A percentile compares a stretch with the other conserved stretches of the same genome.
Conservation (phyloP, 2,113 vertebrate species). For the Benitochromis conjunctus region DNA sequence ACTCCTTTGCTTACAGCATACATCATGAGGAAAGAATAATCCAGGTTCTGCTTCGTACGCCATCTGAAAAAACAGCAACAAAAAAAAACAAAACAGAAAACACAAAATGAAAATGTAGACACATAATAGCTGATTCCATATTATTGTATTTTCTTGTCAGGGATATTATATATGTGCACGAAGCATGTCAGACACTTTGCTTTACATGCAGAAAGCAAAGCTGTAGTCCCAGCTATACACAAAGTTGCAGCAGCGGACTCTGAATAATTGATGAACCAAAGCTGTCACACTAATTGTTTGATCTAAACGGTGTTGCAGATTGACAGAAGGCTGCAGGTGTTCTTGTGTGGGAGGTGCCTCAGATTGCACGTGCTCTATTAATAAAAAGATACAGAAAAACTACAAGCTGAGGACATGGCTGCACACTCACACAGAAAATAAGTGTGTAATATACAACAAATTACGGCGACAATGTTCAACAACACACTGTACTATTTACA, state of each 20-base stretch:
- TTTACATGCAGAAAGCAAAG: neutral
- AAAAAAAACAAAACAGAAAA: slow-evolving; percentile 27
- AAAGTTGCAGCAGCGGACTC: neutral
- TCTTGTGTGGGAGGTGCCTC: neutral
- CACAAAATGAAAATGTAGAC: neutral
- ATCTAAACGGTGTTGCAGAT: slow-evolving; percentile 5
- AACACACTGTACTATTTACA: neutral
- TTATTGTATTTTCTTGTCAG: neutral
- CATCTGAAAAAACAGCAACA: slow-evolving; percentile 77
- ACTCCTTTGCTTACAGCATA: slow-evolving; percentile 93
- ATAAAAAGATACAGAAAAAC: neutral
- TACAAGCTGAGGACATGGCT: neutral
- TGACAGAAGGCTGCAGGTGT: slow-evolving; percentile 20
- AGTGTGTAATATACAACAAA: neutral
- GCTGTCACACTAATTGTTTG: slow-evolving; percentile 17
- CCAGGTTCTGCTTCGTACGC: slow-evolving; percentile 97
- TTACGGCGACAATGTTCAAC: neutral
- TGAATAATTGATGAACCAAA: slow-evolving; percentile 27
- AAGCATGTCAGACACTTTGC: neutral
- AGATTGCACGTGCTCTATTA: neutral
- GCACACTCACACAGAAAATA: neutral
- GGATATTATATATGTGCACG: neutral
- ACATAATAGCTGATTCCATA: neutral
- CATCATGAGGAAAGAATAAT: slow-evolving; percentile 99
- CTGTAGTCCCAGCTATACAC: neutral